Conservation (phyloP, 2,888 invertebrate genomes). For the Thymelicus sylvestris region DNA sequence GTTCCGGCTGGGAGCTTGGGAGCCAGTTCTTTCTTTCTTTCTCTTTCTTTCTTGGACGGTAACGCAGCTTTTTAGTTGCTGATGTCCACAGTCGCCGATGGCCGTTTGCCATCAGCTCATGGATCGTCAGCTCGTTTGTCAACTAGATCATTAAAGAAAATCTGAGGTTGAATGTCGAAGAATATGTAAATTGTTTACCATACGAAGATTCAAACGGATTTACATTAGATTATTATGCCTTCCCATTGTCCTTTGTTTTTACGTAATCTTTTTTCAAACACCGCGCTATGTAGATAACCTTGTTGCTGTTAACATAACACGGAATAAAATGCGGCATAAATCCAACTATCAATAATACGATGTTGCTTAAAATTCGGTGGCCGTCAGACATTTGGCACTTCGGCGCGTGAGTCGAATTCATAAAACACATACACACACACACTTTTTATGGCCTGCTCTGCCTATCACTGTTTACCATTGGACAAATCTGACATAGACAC, state of each 20-base stretch:
- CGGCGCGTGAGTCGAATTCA: conserved; percentile 68
- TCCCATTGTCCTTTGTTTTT: conserved; percentile 10
- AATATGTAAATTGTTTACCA: too few relatives aligned
- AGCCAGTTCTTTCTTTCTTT: too few relatives aligned
- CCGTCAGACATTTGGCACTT: conserved; percentile 76
- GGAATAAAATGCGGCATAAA: conserved; percentile 63
- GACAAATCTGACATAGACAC: too few relatives aligned
- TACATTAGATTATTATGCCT: not conserved
- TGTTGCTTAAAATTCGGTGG: conserved; percentile 73
- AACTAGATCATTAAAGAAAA: too few relatives aligned
- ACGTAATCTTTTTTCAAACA: conserved; percentile 11
- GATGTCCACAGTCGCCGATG: too few relatives aligned
- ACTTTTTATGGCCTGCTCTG: conserved; percentile 49
- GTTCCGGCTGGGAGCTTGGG: too few relatives aligned
- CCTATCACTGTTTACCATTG: conserved; percentile 10
- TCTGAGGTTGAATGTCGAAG: too few relatives aligned
- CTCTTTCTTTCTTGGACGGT: too few relatives aligned
- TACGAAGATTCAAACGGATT: conserved; percentile 11
- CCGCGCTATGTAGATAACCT: conserved; percentile 38
- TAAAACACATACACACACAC: conserved; percentile 41
- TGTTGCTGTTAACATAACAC: conserved; percentile 50
- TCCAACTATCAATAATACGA: conserved; percentile 48
- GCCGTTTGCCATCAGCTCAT: too few relatives aligned
- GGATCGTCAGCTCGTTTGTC: too few relatives aligned
- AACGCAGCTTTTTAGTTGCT: too few relatives aligned